Evolutionary conservation across 2,113 vertebrate species (phyloP).

Genomic region (Brachionichthys hirsutus): DNA sequence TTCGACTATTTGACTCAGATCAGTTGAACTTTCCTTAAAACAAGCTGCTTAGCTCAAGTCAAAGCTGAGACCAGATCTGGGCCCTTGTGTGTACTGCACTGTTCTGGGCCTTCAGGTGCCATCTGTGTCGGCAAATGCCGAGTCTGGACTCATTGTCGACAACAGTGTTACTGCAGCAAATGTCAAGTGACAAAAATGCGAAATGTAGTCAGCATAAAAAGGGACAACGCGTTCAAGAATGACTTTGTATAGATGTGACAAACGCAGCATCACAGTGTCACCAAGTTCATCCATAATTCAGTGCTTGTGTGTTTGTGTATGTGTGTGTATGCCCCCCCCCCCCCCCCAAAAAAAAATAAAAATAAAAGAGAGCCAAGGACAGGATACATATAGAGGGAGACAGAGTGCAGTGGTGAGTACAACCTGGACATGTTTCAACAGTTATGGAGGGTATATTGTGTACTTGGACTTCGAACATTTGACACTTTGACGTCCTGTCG

Average conservation of each 20-base stretch:
- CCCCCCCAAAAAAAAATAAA: no score
- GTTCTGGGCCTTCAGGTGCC: constrained; percentile 31
- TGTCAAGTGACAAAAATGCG: constrained; percentile 72
- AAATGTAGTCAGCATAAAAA: constrained; percentile 62
- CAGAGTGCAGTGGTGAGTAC: constrained; percentile 38
- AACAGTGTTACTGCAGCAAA: constrained; percentile 67
- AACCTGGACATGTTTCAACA: constrained; percentile 57
- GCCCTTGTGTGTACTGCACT: constrained; percentile 25
- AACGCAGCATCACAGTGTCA: constrained; percentile 69
- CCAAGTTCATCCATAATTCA: constrained; percentile 73
- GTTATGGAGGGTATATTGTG: constrained; percentile 43
- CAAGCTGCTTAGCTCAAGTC: constrained; percentile 1
- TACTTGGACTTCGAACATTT: no score
- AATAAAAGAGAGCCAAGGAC: constrained; percentile 27
- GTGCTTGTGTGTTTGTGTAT: constrained; percentile 35
- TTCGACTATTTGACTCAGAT: neutral
- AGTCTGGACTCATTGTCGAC: constrained; percentile 50
- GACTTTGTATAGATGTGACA: constrained; percentile 68
- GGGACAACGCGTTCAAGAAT: constrained; percentile 60
- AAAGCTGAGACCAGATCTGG: constrained; percentile 18
- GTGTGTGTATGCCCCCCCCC: constrained; percentile 12
- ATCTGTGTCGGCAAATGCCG: constrained; percentile 50
- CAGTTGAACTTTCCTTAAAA: constrained; percentile 1
- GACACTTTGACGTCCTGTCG: constrained; percentile 24
- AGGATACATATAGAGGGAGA: constrained; percentile 44